These are phyloP conservation scores for Campoletis raptor DNA, from an alignment of 2,888 invertebrate species.

Conservation along the genomic window DNA sequence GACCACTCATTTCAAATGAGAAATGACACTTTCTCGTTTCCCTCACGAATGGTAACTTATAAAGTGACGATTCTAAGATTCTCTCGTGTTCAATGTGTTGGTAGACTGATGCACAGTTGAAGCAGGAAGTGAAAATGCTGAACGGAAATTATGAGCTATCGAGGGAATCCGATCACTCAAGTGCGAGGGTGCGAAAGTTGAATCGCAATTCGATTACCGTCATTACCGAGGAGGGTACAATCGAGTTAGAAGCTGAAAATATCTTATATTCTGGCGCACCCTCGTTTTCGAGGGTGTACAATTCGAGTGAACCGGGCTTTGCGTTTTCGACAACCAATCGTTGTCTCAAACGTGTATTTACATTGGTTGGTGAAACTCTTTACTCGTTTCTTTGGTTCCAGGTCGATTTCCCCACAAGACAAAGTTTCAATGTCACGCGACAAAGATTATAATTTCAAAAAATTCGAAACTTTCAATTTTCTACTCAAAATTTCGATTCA, in stretches of 20 bases:
- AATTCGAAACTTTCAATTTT: not conserved
- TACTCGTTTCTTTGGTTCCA: not conserved
- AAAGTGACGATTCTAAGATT: conserved; percentile 21
- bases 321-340: conserved; percentile 49
- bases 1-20: conserved; percentile 1
- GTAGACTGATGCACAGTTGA: conserved; percentile 23
- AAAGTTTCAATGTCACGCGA: not conserved
- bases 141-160: conserved; percentile 69
- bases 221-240: conserved; percentile 73
- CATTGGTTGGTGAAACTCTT: not conserved
- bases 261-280: conserved; percentile 59
- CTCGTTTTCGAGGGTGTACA: conserved; percentile 39
- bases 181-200: conserved; percentile 68
- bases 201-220: conserved; percentile 76
- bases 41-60: not conserved
- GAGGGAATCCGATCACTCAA: conserved; percentile 67
- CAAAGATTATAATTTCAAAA: not conserved
- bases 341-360: conserved; percentile 13
- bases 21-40: conserved; percentile 12
- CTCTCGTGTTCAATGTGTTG: not conserved
- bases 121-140: conserved; percentile 67
- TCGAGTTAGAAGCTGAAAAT: conserved; percentile 74
- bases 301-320: conserved; percentile 43
- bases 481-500: not conserved
- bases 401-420: not conserved